Base-by-base conservation (phyloP, 2,113 vertebrate species). In the Casuarius casuarius region DNA sequence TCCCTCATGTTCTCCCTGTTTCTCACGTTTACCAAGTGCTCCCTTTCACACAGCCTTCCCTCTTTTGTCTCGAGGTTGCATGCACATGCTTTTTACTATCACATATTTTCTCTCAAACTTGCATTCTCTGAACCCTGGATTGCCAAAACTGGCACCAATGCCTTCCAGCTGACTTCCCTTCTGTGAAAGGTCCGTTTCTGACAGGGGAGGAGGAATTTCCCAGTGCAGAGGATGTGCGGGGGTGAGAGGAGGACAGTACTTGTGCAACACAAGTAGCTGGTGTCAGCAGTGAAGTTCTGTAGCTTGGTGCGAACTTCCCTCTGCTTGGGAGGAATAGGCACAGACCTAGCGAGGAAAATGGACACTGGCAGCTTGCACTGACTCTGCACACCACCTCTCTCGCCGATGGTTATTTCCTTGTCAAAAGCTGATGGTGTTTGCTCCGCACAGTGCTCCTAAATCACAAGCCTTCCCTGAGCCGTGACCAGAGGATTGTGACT, bases 81-180 rank as follows among this genome's bases (percentile, higher is more conserved):
- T 75, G 20, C 38, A 35, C 59, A 84, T 31, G 44, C 76, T 91
- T 29, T 92, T 74, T 31, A 25, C 63, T 44, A 31, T 35, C 62
- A 79, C 46, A 6, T 54, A 87, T 83, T 84, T 95, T 84, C 61
- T 61, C 48, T 86, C 56, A 71, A 54, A 89, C 81, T 91, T 71
- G 49, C 16, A 8, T 82, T 71, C 38, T 56, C 62, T 31, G 46
- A 90, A 84, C 80, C 75, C 75, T 73, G 65, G 63, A 74, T 61
- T 56, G 65, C 75, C 75, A 68, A 92, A 90, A 81, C 86, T 59
- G 71, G 58, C 62, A 83, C 10, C 52, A 71, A 82, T 78, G 77
- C 82, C 90, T 95, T 94, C 46, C 73, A 91, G 86, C 76, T 85
- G 93, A 94, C 49, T 86, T 91, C 82, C 56, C 72, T 7, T 4